phyloP scores from a whole-genome alignment of 1,140 invertebrate genomes.

The Lethrus apterus region DNA sequence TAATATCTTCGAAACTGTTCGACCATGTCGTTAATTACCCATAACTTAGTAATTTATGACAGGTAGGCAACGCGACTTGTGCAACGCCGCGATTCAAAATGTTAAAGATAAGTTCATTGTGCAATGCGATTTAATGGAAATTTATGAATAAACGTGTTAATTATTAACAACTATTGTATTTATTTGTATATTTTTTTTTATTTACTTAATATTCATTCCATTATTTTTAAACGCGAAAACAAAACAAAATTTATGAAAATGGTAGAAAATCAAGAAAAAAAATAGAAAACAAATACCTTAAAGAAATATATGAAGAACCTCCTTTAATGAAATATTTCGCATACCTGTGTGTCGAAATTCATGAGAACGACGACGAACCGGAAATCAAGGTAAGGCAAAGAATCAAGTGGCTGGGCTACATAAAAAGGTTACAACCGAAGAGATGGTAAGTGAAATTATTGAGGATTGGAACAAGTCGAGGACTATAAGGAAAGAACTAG shows the following conservation, averaged over 20 bases:
- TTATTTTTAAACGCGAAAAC: no score
- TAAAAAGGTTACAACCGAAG: no score
- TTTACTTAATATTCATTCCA: no score
- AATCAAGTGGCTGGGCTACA: no score
- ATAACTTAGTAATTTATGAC: slow-evolving; percentile 12
- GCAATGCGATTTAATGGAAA: not conserved
- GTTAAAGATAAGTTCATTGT: not conserved
- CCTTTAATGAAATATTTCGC: slow-evolving; percentile 9
- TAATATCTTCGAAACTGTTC: slow-evolving; percentile 12
- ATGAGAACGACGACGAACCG: no score
- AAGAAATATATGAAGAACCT: slow-evolving; percentile 6
- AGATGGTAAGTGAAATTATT: no score
- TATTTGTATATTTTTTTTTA: no score
- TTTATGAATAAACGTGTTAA: slow-evolving; percentile 4
- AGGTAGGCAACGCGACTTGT: slow-evolving; percentile 10
- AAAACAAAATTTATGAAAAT: not conserved
- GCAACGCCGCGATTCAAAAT: not conserved
- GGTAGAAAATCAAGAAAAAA: not conserved
- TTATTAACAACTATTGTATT: not conserved
- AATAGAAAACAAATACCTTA: not conserved
- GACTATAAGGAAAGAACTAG: no score
- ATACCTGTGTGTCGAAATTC: no score
- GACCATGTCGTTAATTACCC: slow-evolving; percentile 12
- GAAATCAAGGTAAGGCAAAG: no score
- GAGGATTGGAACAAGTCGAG: no score